phyloP scores from a whole-genome alignment of 2,888 invertebrate species.

The Cantharis nigra region DNA sequence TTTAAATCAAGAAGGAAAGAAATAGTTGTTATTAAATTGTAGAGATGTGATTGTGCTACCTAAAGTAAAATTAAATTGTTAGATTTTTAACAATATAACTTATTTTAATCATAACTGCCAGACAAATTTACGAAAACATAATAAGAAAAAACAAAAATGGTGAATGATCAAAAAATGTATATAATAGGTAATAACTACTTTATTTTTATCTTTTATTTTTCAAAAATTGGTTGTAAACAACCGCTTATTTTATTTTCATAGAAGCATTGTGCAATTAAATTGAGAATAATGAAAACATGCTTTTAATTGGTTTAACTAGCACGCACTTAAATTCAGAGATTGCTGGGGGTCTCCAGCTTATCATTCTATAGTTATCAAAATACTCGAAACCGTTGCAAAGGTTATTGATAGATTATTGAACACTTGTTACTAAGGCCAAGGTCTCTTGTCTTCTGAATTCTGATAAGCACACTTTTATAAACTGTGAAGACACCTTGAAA shows the following conservation, averaged over 20 bases:
- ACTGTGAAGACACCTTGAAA: too few relatives aligned
- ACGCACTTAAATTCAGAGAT: neutral
- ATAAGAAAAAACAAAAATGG: too few relatives aligned
- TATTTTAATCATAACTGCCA: too few relatives aligned
- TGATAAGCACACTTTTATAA: neutral
- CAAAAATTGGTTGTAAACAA: neutral
- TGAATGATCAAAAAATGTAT: neutral
- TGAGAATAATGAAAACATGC: neutral
- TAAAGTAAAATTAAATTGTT: too few relatives aligned
- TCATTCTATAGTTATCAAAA: neutral
- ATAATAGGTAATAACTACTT: neutral
- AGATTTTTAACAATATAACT: too few relatives aligned
- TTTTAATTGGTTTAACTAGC: neutral
- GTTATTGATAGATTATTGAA: conserved; percentile 6
- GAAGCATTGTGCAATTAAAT: neutral
- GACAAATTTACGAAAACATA: too few relatives aligned
- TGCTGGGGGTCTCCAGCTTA: conserved; percentile 14
- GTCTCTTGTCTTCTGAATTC: neutral
- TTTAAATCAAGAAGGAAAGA: too few relatives aligned
- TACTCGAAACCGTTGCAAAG: conserved; percentile 8
- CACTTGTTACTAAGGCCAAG: conserved; percentile 13
- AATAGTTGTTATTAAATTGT: too few relatives aligned
- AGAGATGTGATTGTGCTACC: too few relatives aligned
- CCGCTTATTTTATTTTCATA: neutral
- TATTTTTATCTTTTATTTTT: neutral